Conservation (phyloP, 1,140 invertebrate genomes). For the Branchinecta lindahli region DNA sequence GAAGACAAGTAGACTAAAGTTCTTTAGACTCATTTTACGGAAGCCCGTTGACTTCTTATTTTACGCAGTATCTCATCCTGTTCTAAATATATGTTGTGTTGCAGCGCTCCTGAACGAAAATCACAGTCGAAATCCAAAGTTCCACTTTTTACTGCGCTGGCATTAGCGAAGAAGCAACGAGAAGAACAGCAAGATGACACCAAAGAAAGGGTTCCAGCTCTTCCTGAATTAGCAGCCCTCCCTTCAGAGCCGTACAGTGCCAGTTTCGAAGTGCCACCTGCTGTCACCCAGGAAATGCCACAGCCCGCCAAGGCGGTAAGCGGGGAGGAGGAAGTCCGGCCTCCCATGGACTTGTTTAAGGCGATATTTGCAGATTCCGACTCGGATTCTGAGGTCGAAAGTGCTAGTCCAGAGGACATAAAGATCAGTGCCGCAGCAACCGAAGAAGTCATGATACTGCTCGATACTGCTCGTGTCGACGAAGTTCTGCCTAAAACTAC, state of each 20-base stretch:
- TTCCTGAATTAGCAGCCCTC: too few species aligned
- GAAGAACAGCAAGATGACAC: background rate
- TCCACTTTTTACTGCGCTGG: background rate
- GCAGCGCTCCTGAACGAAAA: background rate
- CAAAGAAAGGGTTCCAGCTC: too few species aligned
- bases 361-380: conserved; percentile 4
- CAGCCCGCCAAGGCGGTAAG: background rate
- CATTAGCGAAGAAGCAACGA: background rate
- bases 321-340: background rate
- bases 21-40: background rate
- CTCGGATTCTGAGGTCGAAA: background rate
- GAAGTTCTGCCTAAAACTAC: background rate
- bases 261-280: background rate
- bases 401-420: background rate
- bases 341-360: conserved; percentile 3
- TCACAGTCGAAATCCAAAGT: background rate
- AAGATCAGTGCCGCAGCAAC: background rate
- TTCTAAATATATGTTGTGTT: background rate
- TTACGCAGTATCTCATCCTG: background rate
- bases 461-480: background rate
- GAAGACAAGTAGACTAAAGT: background rate
- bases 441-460: background rate
- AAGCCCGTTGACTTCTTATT: background rate
- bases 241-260: background rate
- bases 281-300: background rate